These are phyloP conservation scores for Elanoides forficatus DNA, from an alignment of 2,113 vertebrate genomes.

Conservation along the genomic window DNA sequence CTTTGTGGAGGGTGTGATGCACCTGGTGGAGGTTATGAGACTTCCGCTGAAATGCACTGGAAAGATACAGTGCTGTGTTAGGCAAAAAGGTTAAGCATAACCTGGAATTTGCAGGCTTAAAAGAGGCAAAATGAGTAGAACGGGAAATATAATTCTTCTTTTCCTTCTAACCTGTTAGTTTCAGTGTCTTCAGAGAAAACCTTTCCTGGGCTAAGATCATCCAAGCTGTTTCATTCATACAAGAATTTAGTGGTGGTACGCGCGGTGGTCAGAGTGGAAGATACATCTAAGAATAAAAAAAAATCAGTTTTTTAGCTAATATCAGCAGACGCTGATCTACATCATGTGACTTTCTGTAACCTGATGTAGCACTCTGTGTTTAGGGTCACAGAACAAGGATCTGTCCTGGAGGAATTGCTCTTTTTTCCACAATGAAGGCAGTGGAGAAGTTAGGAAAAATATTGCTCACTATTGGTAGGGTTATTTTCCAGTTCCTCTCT, in stretches of 20 bases:
- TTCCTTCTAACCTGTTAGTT: not conserved
- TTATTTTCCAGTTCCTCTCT: not conserved
- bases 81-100: not conserved
- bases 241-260: not conserved
- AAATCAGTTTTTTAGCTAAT: not conserved
- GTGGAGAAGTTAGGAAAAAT: not conserved
- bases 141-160: not conserved
- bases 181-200: not conserved
- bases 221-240: not conserved
- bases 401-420: not conserved
- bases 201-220: not conserved
- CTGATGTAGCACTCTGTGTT: not conserved
- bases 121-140: not conserved
- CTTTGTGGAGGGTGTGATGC: not conserved
- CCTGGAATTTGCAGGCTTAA: not conserved
- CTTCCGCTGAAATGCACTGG: not conserved
- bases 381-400: not conserved
- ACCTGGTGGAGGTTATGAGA: not conserved
- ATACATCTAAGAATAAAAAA: not conserved
- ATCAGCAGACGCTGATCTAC: not conserved
- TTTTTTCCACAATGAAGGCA: not conserved
- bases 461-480: rapidly evolving
- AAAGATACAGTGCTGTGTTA: not conserved
- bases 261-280: not conserved
- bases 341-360: not conserved